These are phyloP conservation scores for Aphodius sticticus DNA, from an alignment of 2,888 invertebrate species.

Conservation along the genomic window DNA sequence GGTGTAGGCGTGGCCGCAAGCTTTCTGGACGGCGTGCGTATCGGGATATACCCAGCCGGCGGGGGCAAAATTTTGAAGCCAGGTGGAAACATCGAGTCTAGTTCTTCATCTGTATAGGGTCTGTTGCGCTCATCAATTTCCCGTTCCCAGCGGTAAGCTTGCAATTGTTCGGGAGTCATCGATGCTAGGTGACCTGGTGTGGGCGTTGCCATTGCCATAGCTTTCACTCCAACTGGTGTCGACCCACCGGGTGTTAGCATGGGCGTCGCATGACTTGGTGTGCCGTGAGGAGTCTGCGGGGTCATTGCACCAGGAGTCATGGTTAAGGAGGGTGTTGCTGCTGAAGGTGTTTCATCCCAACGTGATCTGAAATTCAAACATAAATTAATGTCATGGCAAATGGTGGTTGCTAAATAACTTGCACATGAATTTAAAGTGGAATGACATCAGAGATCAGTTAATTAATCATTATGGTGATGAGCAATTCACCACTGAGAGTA, in stretches of 20 bases:
- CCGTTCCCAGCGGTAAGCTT: constrained; percentile 97
- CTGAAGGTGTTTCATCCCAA: constrained; percentile 97
- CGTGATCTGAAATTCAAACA: constrained; percentile 66
- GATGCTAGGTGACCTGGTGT: constrained; percentile 95
- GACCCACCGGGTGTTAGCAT: constrained; percentile 83
- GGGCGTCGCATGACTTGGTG: constrained; percentile 68
- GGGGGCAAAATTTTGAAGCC: constrained; percentile 97
- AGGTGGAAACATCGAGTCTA: constrained; percentile 97
- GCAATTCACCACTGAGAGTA: too few relatives aligned
- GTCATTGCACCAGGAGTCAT: constrained; percentile 70
- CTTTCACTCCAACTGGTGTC: constrained; percentile 91
- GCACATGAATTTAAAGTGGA: too few relatives aligned
- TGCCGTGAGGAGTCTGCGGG: constrained; percentile 74
- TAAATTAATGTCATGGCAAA: background rate
- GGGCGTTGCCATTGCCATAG: constrained; percentile 99
- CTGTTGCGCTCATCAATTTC: constrained; percentile 98
- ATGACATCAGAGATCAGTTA: background rate
- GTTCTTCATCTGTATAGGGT: constrained; percentile 95
- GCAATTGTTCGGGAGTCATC: constrained; percentile 99
- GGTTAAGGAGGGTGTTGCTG: constrained; percentile 65
- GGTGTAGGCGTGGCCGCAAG: constrained; percentile 98
- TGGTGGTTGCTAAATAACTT: too few relatives aligned
- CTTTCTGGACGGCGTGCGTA: constrained; percentile 94
- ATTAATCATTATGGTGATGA: background rate
- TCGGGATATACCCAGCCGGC: constrained; percentile 74